Conservation (phyloP, 2,888 invertebrate species). For the Leptinotarsa rubiginosa region DNA sequence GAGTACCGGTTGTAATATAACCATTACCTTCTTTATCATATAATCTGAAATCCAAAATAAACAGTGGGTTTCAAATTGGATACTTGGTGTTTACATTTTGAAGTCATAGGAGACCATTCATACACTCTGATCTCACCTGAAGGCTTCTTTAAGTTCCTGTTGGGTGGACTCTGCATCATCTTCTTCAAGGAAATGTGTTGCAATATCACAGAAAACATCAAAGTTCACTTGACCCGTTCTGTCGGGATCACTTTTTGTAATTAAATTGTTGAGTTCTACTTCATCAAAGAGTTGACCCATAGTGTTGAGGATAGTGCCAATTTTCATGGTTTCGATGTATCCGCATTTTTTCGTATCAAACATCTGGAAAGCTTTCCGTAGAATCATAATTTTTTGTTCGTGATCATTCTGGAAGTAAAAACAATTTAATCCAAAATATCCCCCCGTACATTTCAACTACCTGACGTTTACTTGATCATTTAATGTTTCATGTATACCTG, state of each 20-base stretch:
- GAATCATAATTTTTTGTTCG: conserved; percentile 87
- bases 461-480: too few species aligned
- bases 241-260: conserved; percentile 92
- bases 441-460: too few species aligned
- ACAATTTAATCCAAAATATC: conserved; percentile 65
- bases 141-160: conserved; percentile 97
- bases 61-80: background rate
- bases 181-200: conserved; percentile 94
- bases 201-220: conserved; percentile 93
- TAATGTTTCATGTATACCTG: too few species aligned
- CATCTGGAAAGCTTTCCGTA: conserved; percentile 97
- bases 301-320: conserved; percentile 91
- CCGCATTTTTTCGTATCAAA: conserved; percentile 94
- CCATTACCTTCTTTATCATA: conserved; percentile 97
- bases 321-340: conserved; percentile 90
- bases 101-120: background rate
- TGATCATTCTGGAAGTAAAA: conserved; percentile 63
- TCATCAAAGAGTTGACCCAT: conserved; percentile 97
- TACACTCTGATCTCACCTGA: conserved; percentile 70
- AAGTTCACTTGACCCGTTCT: conserved; percentile 92
- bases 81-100: background rate
- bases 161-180: conserved; percentile 97
- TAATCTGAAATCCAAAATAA: conserved; percentile 69
- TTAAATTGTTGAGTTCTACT: conserved; percentile 72
- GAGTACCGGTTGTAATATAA: conserved; percentile 89